Percentiles rank a stretch among this genome's conserved stretches.
phyloP scores from a whole-genome alignment of 2,888 invertebrate species.

The Cryptophagus acutangulus region DNA sequence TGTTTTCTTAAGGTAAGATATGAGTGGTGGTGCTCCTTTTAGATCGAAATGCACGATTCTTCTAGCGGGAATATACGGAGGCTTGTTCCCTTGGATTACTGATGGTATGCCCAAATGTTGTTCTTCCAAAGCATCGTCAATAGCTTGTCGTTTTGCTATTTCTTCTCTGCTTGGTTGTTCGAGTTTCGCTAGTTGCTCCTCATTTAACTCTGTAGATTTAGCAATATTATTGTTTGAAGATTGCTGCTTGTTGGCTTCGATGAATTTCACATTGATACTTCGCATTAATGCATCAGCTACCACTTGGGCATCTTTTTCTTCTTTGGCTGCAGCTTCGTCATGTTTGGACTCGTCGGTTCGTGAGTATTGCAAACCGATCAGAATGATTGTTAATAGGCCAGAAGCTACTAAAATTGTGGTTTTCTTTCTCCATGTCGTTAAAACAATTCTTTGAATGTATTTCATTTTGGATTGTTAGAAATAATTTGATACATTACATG shows the following conservation, averaged over 20 bases:
- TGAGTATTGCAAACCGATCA: constrained; percentile 50
- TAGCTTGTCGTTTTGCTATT: constrained; percentile 33
- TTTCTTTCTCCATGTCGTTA: constrained; percentile 51
- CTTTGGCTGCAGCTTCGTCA: constrained; percentile 18
- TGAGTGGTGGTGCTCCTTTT: constrained; percentile 70
- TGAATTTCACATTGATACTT: constrained; percentile 35
- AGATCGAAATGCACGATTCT: constrained; percentile 70
- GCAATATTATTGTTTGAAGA: constrained; percentile 11
- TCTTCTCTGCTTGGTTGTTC: constrained; percentile 45
- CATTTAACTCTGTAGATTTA: constrained; percentile 22
- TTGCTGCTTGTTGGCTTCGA: constrained; percentile 24
- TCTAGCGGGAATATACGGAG: constrained; percentile 50
- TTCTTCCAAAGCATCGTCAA: constrained; percentile 33
- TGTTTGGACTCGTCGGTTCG: constrained; percentile 26
- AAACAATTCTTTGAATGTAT: constrained; percentile 45
- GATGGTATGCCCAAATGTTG: constrained; percentile 47
- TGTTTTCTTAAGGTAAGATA: constrained; percentile 55
- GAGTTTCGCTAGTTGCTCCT: constrained; percentile 35
- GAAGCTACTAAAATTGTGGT: constrained; percentile 47
- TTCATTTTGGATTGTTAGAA: too few relatives aligned
- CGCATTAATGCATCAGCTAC: constrained; percentile 30
- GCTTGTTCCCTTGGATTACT: constrained; percentile 43
- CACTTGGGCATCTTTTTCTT: constrained; percentile 28
- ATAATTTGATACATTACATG: too few relatives aligned
- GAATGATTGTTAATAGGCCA: constrained; percentile 43